A percentile compares a stretch with the other conserved stretches of the same genome.
Evolutionary conservation across 2,113 vertebrate species (phyloP).

Genomic region (Heptranchias perlo): DNA sequence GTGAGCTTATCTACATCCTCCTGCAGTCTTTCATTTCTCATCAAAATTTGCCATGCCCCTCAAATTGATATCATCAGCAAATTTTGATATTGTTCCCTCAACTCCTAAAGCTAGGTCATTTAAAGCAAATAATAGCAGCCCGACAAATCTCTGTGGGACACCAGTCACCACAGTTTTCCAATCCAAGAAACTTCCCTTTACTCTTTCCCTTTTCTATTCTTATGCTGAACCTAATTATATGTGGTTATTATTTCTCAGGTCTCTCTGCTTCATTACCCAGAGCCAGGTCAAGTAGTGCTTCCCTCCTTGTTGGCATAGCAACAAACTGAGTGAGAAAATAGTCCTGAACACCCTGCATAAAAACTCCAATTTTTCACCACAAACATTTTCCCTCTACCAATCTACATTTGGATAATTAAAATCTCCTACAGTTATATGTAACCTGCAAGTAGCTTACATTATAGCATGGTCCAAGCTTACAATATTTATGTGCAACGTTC

Average conservation of each 20-base stretch:
- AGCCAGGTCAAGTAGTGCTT: neutral
- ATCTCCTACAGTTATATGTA: neutral
- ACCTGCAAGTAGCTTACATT: too few relatives aligned
- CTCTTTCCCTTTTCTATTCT: neutral
- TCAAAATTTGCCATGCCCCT: neutral
- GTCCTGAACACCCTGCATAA: neutral
- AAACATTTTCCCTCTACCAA: neutral
- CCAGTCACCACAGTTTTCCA: neutral
- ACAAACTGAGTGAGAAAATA: neutral
- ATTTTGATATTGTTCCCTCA: neutral
- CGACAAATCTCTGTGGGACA: neutral
- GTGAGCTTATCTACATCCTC: neutral
- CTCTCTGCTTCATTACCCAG: neutral
- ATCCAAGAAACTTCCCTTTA: neutral
- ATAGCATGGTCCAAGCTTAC: neutral
- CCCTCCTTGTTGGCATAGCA: neutral
- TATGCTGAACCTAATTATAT: neutral
- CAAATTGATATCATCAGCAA: neutral
- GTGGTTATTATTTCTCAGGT: neutral
- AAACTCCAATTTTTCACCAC: neutral
- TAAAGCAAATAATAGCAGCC: neutral
- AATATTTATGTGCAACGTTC: neutral
- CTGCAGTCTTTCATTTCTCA: neutral
- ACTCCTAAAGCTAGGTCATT: too few relatives aligned
- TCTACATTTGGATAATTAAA: neutral